Percentiles rank a stretch among this genome's conserved stretches.
phyloP scores from a whole-genome alignment of 2,113 vertebrate species.

The Nansenia antarctica region DNA sequence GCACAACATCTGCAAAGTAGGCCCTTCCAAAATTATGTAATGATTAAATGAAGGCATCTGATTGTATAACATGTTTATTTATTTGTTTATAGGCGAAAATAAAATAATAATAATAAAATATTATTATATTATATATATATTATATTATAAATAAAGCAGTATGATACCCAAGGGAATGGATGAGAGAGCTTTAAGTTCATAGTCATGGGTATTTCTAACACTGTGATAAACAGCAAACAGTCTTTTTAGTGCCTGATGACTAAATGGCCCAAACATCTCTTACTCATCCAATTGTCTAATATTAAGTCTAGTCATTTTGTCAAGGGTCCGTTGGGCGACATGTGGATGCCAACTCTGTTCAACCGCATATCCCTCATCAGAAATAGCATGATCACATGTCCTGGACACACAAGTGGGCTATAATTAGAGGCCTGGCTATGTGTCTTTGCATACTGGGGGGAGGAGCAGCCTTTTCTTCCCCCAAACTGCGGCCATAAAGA shows the following conservation, averaged over 20 bases:
- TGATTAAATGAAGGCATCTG: no score
- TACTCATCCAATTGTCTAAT: slow-evolving; percentile 43
- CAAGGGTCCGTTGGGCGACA: slow-evolving; percentile 60
- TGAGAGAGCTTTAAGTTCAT: slow-evolving; percentile 28
- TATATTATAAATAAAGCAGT: no score
- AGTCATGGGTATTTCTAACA: slow-evolving; percentile 39
- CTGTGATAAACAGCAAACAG: slow-evolving; percentile 30
- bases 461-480: slow-evolving; percentile 8
- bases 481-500: not conserved
- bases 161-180: slow-evolving; percentile 11
- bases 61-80: no score
- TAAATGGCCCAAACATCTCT: slow-evolving; percentile 21
- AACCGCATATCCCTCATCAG: slow-evolving; percentile 63
- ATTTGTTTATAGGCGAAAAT: no score
- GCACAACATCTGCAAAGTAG: no score
- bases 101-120: no score
- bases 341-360: slow-evolving; percentile 65
- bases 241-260: slow-evolving; percentile 31
- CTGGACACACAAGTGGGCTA: slow-evolving; percentile 61
- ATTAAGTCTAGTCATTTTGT: slow-evolving; percentile 59
- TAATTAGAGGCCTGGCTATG: slow-evolving; percentile 62
- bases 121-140: no score
- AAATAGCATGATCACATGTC: slow-evolving; percentile 78
- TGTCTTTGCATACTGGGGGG: slow-evolving; percentile 43
- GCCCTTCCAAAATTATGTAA: no score